Conservation (phyloP, 2,888 invertebrate species). For the Chaetogeoica ovagalla region DNA sequence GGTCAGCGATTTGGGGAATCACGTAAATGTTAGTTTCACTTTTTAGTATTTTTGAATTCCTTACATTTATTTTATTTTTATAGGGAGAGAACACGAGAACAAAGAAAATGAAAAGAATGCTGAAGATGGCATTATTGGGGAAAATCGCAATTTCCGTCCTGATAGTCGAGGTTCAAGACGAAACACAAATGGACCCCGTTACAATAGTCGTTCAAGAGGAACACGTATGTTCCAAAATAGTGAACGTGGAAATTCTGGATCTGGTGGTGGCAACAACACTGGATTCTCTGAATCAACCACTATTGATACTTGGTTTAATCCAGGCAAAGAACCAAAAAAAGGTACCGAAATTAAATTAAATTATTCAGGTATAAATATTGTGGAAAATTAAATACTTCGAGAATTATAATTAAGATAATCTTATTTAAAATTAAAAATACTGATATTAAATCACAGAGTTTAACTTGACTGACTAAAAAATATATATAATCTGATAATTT, state of each 20-base stretch:
- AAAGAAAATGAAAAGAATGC: constrained; percentile 68
- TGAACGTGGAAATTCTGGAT: constrained; percentile 57
- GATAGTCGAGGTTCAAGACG: constrained; percentile 57
- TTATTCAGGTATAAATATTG: not conserved
- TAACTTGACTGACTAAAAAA: too few relatives aligned
- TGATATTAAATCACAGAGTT: too few relatives aligned
- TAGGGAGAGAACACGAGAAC: constrained; percentile 67
- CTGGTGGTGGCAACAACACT: constrained; percentile 55
- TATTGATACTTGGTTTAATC: constrained; percentile 64
- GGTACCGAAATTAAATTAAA: constrained; percentile 6
- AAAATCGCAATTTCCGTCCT: constrained; percentile 57
- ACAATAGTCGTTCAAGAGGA: constrained; percentile 60
- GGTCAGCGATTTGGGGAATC: constrained; percentile 58
- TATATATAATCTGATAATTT: too few relatives aligned
- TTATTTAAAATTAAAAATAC: too few relatives aligned
- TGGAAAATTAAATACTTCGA: not conserved
- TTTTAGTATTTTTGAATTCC: constrained; percentile 10
- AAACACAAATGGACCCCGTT: constrained; percentile 59
- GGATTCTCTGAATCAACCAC: constrained; percentile 59
- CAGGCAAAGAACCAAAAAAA: constrained; percentile 58
- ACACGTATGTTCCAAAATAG: constrained; percentile 59
- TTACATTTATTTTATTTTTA: constrained; percentile 39
- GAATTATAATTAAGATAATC: not conserved
- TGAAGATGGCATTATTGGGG: constrained; percentile 62
- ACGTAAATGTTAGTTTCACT: constrained; percentile 62